phyloP scores from a whole-genome alignment of 2,888 invertebrate genomes.

The Margaritifera margaritifera region DNA sequence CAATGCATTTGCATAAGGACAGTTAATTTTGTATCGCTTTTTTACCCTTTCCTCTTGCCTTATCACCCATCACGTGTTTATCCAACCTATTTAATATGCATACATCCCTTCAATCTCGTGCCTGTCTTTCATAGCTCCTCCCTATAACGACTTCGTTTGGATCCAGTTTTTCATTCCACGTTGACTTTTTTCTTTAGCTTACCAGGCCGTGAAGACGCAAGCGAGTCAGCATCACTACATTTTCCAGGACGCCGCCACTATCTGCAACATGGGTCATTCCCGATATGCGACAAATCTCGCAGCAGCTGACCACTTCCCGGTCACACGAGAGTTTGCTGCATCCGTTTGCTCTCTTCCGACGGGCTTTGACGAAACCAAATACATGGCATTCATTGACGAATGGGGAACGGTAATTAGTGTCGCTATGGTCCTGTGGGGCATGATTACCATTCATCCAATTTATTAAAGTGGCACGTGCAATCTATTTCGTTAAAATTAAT shows the following conservation, averaged over 20 bases:
- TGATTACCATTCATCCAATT: no score
- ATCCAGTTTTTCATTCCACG: neutral
- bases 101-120: no score
- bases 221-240: conserved; percentile 36
- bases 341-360: conserved; percentile 37
- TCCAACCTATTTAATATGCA: no score
- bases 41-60: no score
- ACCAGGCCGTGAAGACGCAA: conserved; percentile 28
- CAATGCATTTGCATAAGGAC: no score
- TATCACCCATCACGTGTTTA: no score
- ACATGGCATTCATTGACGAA: conserved; percentile 42
- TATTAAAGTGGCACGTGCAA: no score
- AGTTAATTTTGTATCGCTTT: no score
- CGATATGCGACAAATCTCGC: conserved; percentile 34
- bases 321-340: conserved; percentile 37
- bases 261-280: conserved; percentile 38
- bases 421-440: no score
- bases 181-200: conserved; percentile 18
- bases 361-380: conserved; percentile 23
- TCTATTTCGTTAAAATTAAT: no score
- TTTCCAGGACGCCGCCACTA: conserved; percentile 31
- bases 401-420: conserved; percentile 42
- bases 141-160: no score
- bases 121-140: no score
- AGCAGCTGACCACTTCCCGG: conserved; percentile 28